Conservation (phyloP, 2,888 invertebrate species). For the Papilio gigon region DNA sequence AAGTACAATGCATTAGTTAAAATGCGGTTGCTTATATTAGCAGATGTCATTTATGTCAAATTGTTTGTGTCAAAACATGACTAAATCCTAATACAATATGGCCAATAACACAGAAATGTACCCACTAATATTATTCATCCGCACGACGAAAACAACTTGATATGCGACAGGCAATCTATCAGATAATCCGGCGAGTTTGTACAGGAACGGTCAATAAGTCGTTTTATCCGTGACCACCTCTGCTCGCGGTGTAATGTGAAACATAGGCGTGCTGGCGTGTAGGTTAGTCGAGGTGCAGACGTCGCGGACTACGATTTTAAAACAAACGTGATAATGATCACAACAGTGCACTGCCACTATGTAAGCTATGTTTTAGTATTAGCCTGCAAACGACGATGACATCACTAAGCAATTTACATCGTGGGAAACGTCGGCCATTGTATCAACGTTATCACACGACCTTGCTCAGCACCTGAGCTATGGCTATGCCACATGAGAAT, state of each 20-base stretch:
- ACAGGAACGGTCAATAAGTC: constrained; percentile 59
- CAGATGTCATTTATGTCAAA: too few relatives aligned
- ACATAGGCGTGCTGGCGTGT: constrained; percentile 26
- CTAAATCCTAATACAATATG: not conserved
- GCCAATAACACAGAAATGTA: not conserved
- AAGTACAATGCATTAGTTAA: too few relatives aligned
- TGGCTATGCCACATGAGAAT: constrained; percentile 29
- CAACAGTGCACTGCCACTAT: constrained; percentile 32
- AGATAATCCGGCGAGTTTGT: constrained; percentile 55
- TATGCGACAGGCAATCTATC: constrained; percentile 45
- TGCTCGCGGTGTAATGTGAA: constrained; percentile 21
- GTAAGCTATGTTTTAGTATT: constrained; percentile 38
- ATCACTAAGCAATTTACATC: constrained; percentile 43
- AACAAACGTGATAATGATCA: constrained; percentile 39
- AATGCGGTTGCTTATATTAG: too few relatives aligned
- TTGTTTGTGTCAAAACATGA: too few relatives aligned
- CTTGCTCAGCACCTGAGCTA: constrained; percentile 35
- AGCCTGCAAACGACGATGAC: constrained; percentile 42
- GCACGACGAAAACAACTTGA: constrained; percentile 39
- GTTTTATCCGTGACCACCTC: constrained; percentile 54
- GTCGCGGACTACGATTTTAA: constrained; percentile 26
- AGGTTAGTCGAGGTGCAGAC: not conserved
- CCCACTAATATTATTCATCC: not conserved
- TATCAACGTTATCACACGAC: constrained; percentile 38
- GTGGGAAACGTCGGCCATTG: constrained; percentile 45